phyloP scores from a whole-genome alignment of 1,140 invertebrate species.

The Holcopasites calliopsidis region DNA sequence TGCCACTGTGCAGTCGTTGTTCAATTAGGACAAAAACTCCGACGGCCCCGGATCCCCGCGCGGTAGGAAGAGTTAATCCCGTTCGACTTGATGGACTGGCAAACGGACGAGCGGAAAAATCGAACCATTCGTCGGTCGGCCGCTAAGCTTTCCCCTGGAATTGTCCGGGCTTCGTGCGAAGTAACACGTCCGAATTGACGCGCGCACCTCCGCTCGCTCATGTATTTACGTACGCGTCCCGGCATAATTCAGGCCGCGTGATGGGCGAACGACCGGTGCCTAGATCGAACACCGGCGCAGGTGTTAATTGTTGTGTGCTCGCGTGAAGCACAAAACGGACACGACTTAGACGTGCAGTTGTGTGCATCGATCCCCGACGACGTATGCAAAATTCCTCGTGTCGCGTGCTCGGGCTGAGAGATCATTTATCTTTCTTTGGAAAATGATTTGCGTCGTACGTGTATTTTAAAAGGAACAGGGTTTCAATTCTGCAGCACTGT shows the following conservation, averaged over 20 bases:
- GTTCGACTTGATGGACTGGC: slow-evolving; percentile 7
- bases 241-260: slow-evolving; percentile 21
- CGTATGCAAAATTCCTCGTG: slow-evolving; percentile 1
- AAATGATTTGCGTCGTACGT: neutral
- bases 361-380: neutral
- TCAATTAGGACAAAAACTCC: neutral
- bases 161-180: neutral
- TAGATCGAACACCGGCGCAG: slow-evolving; percentile 27
- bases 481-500: too few species aligned
- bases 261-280: neutral
- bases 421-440: neutral
- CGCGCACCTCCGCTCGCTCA: neutral
- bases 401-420: neutral
- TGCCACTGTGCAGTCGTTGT: neutral
- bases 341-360: neutral
- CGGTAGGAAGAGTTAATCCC: slow-evolving; percentile 4
- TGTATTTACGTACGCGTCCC: neutral
- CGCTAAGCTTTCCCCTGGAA: slow-evolving; percentile 24
- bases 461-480: neutral
- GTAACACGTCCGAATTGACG: neutral
- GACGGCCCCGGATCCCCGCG: neutral
- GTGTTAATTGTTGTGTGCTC: slow-evolving; percentile 49
- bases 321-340: slow-evolving; percentile 26
- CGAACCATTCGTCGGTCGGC: neutral
- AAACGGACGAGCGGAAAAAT: neutral